phyloP scores from a whole-genome alignment of 2,888 invertebrate genomes.

The Diloba caeruleocephala region DNA sequence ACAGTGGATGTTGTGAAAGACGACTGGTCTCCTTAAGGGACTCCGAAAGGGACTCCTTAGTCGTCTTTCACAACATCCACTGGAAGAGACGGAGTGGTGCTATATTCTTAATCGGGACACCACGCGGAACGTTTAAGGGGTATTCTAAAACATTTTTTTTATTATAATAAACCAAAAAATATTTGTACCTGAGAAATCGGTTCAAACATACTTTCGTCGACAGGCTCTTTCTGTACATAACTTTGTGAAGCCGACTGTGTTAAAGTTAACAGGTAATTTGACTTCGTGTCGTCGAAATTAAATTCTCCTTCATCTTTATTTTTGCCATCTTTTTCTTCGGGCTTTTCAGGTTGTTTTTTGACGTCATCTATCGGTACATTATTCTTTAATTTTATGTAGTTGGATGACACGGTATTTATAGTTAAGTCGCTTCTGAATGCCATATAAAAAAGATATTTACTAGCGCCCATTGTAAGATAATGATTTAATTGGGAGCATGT shows the following conservation, averaged over 20 bases:
- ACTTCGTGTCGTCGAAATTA: slow-evolving; percentile 87
- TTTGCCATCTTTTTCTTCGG: slow-evolving; percentile 45
- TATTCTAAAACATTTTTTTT: too few relatives aligned
- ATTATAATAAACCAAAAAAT: too few relatives aligned
- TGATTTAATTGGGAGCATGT: slow-evolving; percentile 95
- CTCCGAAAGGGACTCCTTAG: too few relatives aligned
- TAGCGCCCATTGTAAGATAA: slow-evolving; percentile 90
- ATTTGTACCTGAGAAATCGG: slow-evolving; percentile 91
- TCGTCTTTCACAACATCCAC: too few relatives aligned
- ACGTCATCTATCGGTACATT: slow-evolving; percentile 52
- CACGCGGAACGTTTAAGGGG: too few relatives aligned
- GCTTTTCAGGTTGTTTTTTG: slow-evolving; percentile 50
- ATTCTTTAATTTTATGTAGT: slow-evolving; percentile 76
- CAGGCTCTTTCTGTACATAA: slow-evolving; percentile 51
- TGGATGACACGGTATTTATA: slow-evolving; percentile 88
- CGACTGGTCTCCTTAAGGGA: too few relatives aligned
- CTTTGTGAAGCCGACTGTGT: slow-evolving; percentile 83
- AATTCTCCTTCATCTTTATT: slow-evolving; percentile 61
- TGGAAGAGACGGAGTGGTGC: too few relatives aligned
- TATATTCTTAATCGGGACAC: too few relatives aligned
- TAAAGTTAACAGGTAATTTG: slow-evolving; percentile 92
- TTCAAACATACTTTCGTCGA: slow-evolving; percentile 87
- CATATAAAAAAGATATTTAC: slow-evolving; percentile 90
- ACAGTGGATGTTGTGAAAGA: too few relatives aligned
- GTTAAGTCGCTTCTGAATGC: slow-evolving; percentile 90